phyloP scores from a whole-genome alignment of 1,140 invertebrate genomes.

The Calliopsis andreniformis region DNA sequence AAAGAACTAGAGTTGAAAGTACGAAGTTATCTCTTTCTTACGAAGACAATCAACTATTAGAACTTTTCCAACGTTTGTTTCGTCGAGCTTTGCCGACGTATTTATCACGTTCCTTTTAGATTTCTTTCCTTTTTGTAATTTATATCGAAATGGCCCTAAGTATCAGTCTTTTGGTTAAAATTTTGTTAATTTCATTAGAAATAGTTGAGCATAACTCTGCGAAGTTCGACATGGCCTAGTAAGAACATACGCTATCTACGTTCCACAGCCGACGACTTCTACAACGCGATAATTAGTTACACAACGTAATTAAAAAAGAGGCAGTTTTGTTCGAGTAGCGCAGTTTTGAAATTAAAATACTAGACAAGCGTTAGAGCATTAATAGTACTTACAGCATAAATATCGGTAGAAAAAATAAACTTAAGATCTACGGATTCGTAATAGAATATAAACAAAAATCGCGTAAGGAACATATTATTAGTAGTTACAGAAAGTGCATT shows the following conservation, averaged over 20 bases:
- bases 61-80: neutral
- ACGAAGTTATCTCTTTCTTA: conserved; percentile 38
- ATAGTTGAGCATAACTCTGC: conserved; percentile 60
- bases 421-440: neutral
- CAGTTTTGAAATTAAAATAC: conserved; percentile 2
- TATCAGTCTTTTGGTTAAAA: conserved; percentile 77
- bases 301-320: conserved; percentile 9
- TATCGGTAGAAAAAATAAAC: neutral
- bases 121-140: conserved; percentile 53
- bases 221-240: conserved; percentile 42
- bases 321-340: conserved; percentile 53
- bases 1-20: neutral
- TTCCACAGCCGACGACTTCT: conserved; percentile 38
- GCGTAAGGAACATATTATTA: conserved; percentile 9
- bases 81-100: conserved; percentile 23
- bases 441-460: conserved; percentile 4
- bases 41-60: conserved; percentile 5
- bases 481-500: neutral
- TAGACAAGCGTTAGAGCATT: neutral
- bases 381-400: neutral
- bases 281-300: conserved; percentile 35
- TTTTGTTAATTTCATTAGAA: conserved; percentile 68
- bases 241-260: conserved; percentile 40
- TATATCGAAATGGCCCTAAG: conserved; percentile 74
- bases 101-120: conserved; percentile 38